Percentiles rank a stretch among this genome's conserved stretches.
Conservation (phyloP, 2,113 vertebrate species). For the Danionella cerebrum region DNA sequence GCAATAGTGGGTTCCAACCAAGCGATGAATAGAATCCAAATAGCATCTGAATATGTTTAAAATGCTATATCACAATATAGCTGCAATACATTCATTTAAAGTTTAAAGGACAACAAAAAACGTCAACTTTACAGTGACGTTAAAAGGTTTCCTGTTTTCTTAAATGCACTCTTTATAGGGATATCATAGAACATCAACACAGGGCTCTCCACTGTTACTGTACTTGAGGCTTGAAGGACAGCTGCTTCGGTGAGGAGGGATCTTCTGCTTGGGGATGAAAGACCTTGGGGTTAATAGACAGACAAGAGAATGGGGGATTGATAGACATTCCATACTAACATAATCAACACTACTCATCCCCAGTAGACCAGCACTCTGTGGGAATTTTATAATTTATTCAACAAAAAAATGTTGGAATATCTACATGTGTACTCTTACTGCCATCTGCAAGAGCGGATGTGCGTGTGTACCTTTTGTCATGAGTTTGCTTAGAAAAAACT, state of each 20-base stretch:
- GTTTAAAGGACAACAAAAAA: too few relatives aligned
- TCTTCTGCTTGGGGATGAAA: not conserved
- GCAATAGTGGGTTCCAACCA: too few relatives aligned
- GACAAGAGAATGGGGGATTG: constrained; percentile 3
- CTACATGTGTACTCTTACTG: not conserved
- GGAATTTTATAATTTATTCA: constrained; percentile 13
- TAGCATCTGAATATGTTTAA: too few relatives aligned
- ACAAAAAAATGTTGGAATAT: not conserved
- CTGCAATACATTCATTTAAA: too few relatives aligned
- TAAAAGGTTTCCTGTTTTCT: not conserved
- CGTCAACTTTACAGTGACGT: too few relatives aligned
- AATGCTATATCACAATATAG: too few relatives aligned
- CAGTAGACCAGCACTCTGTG: not conserved
- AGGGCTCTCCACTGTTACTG: too few relatives aligned
- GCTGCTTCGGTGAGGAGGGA: not conserved
- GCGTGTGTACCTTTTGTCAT: constrained; percentile 4
- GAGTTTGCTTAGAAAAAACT: constrained; percentile 48
- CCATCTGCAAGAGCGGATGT: not conserved
- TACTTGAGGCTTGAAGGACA: not conserved
- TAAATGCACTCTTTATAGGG: not conserved
- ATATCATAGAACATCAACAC: too few relatives aligned
- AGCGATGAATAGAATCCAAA: too few relatives aligned
- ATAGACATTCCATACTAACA: not conserved
- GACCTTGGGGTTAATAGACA: constrained; percentile 1
- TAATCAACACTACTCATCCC: not conserved